Base-by-base conservation (phyloP, 2,113 vertebrate genomes). In the Lethenteron reissneri region DNA sequence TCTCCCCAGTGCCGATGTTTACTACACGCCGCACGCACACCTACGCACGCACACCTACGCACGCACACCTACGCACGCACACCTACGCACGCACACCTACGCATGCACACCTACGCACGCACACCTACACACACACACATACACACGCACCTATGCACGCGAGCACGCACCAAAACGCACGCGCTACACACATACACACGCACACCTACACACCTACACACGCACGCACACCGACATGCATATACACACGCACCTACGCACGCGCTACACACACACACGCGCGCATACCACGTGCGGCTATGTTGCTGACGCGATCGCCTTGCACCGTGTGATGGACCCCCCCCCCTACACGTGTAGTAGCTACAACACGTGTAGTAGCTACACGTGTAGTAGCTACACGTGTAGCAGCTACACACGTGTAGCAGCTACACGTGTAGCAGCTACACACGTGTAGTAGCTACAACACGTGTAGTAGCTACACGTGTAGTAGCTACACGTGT, bases 71-170 rank as follows among this genome's bases (percentile, higher is more conserved):
- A 64, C 3, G 17, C 60, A 64, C 60, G 17, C 60, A 64, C 60
- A 62, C 60, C 13, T 62, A 62, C n/a, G n/a, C 60, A 62, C n/a
- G n/a, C n/a, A 64, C 60, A 64, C 60, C 13, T 64, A 64, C 60
- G 3, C 17, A 64, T 2, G 17, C 60, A 64, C 17, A 64, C 17
- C 13, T 64, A 64, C 60, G 3, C 17, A 64, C 60, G 3, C 17
- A 17, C 60, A 64, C 3, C 13, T 64, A 64, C 60, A 64, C 60
- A 64, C 60, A 2, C 60, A 64, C 60, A 3, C 60, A 3, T 17
- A 64, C 60, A 64, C 60, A 64, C 60, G 17, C 60, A 64, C n/a
- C 13, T n/a, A 62, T 62, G 60, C 17, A 64, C 60, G 17, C 17
- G 17, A 19, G 17, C 17, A 19, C 17, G 17, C 17, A 19, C 17